Evolutionary conservation across 2,888 invertebrate genomes (phyloP), one percentile per base, ranked within the genome.

Genomic region (Chironomus riparius): DNA sequence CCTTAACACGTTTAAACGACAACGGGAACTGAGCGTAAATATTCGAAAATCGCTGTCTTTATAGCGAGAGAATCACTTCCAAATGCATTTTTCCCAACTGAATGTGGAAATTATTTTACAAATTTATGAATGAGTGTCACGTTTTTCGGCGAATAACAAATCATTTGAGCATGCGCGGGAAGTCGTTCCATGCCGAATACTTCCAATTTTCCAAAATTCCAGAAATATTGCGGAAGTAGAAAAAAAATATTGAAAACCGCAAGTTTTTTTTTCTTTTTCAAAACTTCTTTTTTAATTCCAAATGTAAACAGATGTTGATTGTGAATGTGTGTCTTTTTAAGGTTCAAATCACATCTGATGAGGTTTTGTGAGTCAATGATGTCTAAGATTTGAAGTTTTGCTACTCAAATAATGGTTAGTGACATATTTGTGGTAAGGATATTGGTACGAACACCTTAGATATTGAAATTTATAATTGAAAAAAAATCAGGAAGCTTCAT

Each of bases 281-380:
- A 68, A 68, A 28, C 47, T 50, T n/a, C 12, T 50, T 69, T 69
- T 69, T 69, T 47, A 38, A 38, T 69, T 69, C 47, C 69, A 47
- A 47, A 69, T 15, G 69, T 18, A 69, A 69, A 69, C 69, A 69
- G 69, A 28, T 69, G 69, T 69, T 69, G 12, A n/a, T 28, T 28
- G 28, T 28, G 28, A 38, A 38, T 38, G 38, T 38, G 38, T 38
- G 38, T 38, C 38, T 38, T 38, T 38, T 38, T 38, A 38, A 38
- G 38, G 38, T 38, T 38, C 38, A 38, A 2, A 38, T 38, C 38
- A 38, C 10, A 10, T 38, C 10, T 28, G 5, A 28, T 28, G 28
- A 5, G 28, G 28, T n/a, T n/a, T 4, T 28, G 6, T 28, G 3
- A 1, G 4, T 28, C 4, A 28, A 5, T 28, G 28, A 28, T 28